Evolutionary conservation across 2,888 invertebrate genomes (phyloP).

Genomic region (Lasioglossum pauxillum): DNA sequence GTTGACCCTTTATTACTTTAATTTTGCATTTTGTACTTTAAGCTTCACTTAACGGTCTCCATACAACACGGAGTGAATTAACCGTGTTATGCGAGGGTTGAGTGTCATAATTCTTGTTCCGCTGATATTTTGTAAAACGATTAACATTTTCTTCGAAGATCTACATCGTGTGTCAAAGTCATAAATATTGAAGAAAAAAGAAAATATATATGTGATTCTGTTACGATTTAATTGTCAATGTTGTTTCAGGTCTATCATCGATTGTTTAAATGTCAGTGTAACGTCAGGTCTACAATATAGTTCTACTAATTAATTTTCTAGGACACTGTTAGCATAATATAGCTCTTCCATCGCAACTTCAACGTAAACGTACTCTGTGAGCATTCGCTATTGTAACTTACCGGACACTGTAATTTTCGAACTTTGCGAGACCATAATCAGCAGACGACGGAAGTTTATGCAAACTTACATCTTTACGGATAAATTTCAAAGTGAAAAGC

Average conservation of each 20-base stretch:
- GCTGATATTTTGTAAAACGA: no score
- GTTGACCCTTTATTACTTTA: no score
- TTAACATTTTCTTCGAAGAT: no score
- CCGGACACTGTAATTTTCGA: conserved; percentile 6
- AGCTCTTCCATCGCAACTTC: background rate
- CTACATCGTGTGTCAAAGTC: no score
- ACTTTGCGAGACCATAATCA: conserved; percentile 6
- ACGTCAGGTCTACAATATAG: background rate
- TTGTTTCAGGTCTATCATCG: background rate
- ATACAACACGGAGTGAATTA: no score
- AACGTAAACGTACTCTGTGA: conserved; percentile 1
- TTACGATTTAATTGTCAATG: background rate
- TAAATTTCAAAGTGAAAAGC: background rate
- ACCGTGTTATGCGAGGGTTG: no score
- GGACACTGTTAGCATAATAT: background rate
- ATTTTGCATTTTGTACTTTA: no score
- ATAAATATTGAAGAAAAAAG: background rate
- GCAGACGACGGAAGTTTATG: background rate
- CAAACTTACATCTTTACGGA: background rate
- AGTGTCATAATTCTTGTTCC: no score
- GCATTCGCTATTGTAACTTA: conserved; percentile 3
- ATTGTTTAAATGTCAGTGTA: background rate
- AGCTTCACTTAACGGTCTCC: no score
- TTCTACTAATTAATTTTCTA: conserved; percentile 2
- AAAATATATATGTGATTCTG: background rate